Percentiles rank a stretch among this genome's conserved stretches.
Evolutionary conservation across 2,888 invertebrate species (phyloP).

Genomic region (Atherix ibis): DNA sequence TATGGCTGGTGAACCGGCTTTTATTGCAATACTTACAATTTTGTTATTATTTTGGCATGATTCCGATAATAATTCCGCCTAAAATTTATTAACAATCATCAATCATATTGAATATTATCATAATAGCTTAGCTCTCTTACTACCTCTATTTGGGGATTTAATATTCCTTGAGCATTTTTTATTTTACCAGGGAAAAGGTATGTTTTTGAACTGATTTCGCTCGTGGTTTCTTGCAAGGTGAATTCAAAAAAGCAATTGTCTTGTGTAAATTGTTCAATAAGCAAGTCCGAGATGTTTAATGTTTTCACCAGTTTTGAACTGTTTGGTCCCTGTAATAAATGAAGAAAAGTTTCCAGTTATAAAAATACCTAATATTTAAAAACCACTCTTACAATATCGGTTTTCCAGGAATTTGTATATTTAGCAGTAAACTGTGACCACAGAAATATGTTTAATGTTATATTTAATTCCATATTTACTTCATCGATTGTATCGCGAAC

Average conservation of each 20-base stretch:
- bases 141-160: constrained; percentile 41
- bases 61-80: background rate
- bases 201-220: constrained; percentile 42
- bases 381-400: constrained; percentile 17
- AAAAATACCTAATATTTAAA: no score
- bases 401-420: constrained; percentile 20
- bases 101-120: background rate
- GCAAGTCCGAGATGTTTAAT: constrained; percentile 18
- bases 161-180: constrained; percentile 37
- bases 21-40: constrained; percentile 22
- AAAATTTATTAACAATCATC: background rate
- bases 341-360: no score
- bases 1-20: constrained; percentile 23
- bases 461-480: constrained; percentile 31
- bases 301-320: constrained; percentile 25
- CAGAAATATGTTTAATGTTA: constrained; percentile 42
- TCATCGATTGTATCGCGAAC: constrained; percentile 44
- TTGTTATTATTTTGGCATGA: constrained; percentile 8
- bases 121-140: constrained; percentile 9
- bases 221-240: constrained; percentile 35
- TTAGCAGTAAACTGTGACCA: constrained; percentile 38
- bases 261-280: constrained; percentile 16
- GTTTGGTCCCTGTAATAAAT: constrained; percentile 24
- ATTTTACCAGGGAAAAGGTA: constrained; percentile 47
- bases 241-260: constrained; percentile 29